Conservation (phyloP, 2,113 vertebrate genomes). For the Phrynosoma platyrhinos region DNA sequence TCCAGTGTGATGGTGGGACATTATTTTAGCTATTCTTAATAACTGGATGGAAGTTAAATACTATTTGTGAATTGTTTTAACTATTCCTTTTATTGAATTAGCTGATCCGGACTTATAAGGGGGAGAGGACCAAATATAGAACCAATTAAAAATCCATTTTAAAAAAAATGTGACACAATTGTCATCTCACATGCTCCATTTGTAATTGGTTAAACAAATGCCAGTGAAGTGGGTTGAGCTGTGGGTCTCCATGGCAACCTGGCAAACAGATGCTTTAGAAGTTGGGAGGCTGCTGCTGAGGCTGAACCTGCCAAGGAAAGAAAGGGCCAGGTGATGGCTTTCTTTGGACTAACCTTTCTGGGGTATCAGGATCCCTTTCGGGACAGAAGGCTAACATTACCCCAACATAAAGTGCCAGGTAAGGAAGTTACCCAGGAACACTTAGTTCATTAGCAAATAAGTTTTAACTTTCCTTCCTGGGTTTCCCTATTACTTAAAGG, state of each 20-base stretch:
- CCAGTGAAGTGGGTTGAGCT: background rate
- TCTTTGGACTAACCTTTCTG: slow-evolving; percentile 79
- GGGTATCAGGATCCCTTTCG: slow-evolving; percentile 80
- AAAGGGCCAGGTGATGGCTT: slow-evolving; percentile 71
- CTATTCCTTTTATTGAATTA: no score
- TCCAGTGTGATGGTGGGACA: no score
- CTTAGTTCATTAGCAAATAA: background rate
- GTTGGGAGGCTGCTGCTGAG: background rate
- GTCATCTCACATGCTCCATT: no score
- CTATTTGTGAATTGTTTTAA: no score
- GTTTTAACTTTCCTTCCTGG: background rate
- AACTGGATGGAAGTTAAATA: no score
- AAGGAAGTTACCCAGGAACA: slow-evolving; percentile 27
- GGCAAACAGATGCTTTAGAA: slow-evolving; percentile 39
- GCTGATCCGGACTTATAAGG: no score
- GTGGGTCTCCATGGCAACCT: slow-evolving; percentile 61
- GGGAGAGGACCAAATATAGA: no score
- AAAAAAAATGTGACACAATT: background rate
- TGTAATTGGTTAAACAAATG: background rate
- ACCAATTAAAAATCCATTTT: no score
- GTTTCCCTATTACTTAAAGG: background rate
- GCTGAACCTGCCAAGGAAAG: background rate
- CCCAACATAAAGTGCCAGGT: slow-evolving; percentile 52
- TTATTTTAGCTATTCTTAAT: no score
- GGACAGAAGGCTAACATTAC: slow-evolving; percentile 60